Evolutionary conservation across 2,113 vertebrate species (phyloP), one percentile per base, ranked within the genome.

Genomic region (Anguilla rostrata): DNA sequence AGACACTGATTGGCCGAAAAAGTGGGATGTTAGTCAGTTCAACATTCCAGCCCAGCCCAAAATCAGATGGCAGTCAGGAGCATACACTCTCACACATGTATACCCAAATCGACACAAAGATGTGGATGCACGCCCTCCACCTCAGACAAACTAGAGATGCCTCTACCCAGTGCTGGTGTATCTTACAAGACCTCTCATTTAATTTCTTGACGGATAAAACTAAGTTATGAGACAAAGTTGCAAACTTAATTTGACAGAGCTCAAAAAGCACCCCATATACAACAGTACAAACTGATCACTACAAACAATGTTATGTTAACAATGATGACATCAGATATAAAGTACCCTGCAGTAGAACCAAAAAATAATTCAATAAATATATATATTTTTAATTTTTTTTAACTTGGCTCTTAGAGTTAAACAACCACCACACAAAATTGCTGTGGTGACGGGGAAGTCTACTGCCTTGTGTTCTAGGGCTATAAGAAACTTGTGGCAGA

Each of bases 101-200:
- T 12, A 34, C n/a, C 34, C 11, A 71, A 8, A 75, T 26, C 9
- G n/a, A 34, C 82, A 57, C 82, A 39, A 53, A 60, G 29, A 80
- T 29, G 7, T 0, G 0, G 63, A 85, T 40, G 84, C 85, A 88
- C 89, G 86, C 91, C 90, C 87, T 87, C 57, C 40, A 75, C 34
- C 39, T 71, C 0, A 26, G 57, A 89, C 91, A 92, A 92, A 92
- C 56, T 53, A 49, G 82, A 16, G 1, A 1, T 18, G n/a, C 15
- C 8, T 39, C 85, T 43, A 15, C 57, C 34, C 34, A 34, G 34
- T 34, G 34, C 34, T 16, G 12, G 53, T 15, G 29, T 29, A n/a
- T 34, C 34, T 3, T n/a, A n/a, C 26, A n/a, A 7, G 16, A n/a
- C 1, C 22, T 71, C 26, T n/a, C 15, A 15, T 3, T 22, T 71